A percentile compares a stretch with the other conserved stretches of the same genome.
phyloP scores from a whole-genome alignment of 1,140 invertebrate species.

The Sipha flava region DNA sequence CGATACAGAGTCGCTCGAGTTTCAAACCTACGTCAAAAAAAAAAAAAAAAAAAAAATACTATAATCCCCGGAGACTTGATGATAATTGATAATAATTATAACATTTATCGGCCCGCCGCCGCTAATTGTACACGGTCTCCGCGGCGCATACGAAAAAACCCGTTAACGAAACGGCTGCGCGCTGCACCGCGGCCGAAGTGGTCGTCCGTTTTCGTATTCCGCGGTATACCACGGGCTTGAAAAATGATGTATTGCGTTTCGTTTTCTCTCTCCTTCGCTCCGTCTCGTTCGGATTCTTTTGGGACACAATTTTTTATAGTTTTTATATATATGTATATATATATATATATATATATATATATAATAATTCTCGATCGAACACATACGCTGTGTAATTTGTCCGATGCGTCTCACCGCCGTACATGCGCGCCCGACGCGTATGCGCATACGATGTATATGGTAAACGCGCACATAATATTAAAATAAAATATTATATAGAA shows the following conservation, averaged over 20 bases:
- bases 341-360: no score
- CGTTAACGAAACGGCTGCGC: not conserved
- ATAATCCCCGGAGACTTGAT: not conserved
- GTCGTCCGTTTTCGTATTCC: no score
- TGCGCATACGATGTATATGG: no score
- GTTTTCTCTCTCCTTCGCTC: not conserved
- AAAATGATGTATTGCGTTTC: not conserved
- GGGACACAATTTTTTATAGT: not conserved
- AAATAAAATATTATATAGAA: not conserved
- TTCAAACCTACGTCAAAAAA: conserved; percentile 25
- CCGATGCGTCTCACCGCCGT: not conserved
- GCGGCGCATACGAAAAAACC: not conserved
- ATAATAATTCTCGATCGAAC: not conserved
- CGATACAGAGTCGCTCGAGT: conserved; percentile 4
- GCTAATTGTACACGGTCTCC: not conserved
- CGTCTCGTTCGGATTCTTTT: no score
- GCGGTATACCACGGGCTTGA: no score
- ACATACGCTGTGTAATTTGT: not conserved
- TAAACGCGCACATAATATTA: not conserved
- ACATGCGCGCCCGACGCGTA: not conserved
- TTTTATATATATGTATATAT: no score
- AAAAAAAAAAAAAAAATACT: not conserved
- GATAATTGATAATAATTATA: conserved; percentile 33
- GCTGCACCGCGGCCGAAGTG: not conserved
- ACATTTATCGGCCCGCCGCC: conserved; percentile 26